phyloP scores from a whole-genome alignment of 2,113 vertebrate genomes.

The Bos taurus region DNA sequence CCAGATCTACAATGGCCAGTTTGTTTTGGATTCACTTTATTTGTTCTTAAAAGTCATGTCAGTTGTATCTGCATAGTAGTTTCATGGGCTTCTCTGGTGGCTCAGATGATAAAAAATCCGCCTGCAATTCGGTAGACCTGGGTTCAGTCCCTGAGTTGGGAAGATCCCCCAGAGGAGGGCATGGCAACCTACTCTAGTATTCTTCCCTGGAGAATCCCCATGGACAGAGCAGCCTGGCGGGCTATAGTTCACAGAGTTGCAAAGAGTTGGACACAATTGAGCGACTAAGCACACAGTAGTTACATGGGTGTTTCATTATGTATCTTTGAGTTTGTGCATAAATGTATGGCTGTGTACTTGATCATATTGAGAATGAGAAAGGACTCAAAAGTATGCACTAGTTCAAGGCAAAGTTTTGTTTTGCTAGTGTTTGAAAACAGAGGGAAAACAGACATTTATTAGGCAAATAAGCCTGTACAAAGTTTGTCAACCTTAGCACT shows the following conservation, averaged over 20 bases:
- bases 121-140: background rate
- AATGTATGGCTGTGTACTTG: background rate
- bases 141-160: background rate
- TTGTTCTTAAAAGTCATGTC: background rate
- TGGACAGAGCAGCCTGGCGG: fast-evolving
- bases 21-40: background rate
- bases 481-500: background rate
- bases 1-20: background rate
- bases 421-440: background rate
- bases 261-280: background rate
- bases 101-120: background rate
- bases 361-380: background rate
- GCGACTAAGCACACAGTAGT: background rate
- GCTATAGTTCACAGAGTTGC: background rate
- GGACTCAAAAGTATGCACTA: background rate
- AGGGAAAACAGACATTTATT: background rate
- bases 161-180: background rate
- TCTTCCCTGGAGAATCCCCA: background rate
- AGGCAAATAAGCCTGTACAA: background rate
- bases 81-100: background rate
- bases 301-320: background rate
- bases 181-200: background rate
- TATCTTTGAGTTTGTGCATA: background rate
- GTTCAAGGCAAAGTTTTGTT: background rate
- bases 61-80: background rate